phyloP scores from a whole-genome alignment of 2,113 vertebrate species.

The Pseudopodoces humilis region DNA sequence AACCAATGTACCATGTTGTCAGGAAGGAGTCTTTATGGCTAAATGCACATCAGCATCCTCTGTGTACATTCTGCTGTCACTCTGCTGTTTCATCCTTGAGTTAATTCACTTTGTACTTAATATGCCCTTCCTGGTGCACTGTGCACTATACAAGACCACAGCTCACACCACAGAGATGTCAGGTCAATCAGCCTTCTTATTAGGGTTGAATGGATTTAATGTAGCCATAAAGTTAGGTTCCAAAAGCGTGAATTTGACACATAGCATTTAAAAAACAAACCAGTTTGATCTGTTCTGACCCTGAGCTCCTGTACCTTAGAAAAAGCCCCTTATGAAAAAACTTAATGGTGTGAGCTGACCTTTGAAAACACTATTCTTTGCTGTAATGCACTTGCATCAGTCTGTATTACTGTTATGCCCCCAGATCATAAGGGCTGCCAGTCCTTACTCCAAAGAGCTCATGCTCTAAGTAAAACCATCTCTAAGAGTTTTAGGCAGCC shows the following conservation, averaged over 20 bases:
- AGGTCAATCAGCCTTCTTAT: background rate
- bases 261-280: background rate
- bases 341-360: background rate
- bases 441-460: background rate
- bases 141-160: background rate
- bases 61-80: background rate
- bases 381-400: background rate
- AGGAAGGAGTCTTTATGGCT: background rate
- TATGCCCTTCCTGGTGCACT: background rate
- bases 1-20: background rate
- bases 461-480: background rate
- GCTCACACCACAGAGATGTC: background rate
- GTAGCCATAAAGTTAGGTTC: background rate
- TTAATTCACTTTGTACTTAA: background rate
- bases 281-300: background rate
- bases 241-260: background rate
- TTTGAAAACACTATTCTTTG: background rate
- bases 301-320: background rate
- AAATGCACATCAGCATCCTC: background rate
- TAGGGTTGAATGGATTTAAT: background rate
- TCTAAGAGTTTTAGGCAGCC: background rate
- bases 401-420: background rate
- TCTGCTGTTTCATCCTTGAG: background rate
- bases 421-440: background rate
- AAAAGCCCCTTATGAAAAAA: background rate